Evolutionary conservation across 2,797 vertebrate genomes (phyloP).

Genomic region (Aquila chrysaetos): DNA sequence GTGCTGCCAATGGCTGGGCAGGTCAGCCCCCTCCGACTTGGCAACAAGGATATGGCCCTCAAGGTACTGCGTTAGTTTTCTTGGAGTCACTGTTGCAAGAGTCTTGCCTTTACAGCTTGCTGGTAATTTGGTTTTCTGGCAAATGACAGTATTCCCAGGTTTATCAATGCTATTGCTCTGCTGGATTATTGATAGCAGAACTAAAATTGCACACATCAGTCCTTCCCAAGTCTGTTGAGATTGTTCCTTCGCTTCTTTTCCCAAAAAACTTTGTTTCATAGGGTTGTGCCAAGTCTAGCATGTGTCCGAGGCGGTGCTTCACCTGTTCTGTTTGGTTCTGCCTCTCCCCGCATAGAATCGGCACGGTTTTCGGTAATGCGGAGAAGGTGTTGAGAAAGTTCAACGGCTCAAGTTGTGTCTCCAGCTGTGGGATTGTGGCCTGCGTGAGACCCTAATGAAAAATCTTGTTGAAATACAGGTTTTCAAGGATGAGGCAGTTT

Average conservation of each 20-base stretch:
- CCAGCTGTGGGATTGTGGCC: background rate
- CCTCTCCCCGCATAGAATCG: accelerated
- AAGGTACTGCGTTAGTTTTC: slow-evolving; percentile 80
- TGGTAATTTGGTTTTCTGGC: accelerated
- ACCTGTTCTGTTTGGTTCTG: background rate
- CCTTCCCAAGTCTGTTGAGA: background rate
- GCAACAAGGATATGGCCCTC: slow-evolving; percentile 95
- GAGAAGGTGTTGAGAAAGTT: background rate
- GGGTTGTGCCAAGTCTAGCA: background rate
- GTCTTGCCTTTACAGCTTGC: accelerated
- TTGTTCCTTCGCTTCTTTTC: background rate
- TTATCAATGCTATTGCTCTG: accelerated
- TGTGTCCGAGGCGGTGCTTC: accelerated
- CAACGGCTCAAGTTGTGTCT: background rate
- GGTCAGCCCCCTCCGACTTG: slow-evolving; percentile 93
- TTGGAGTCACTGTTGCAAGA: accelerated
- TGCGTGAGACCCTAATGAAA: accelerated
- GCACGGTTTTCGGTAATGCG: accelerated
- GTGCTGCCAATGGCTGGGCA: slow-evolving; percentile 97
- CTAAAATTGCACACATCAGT: accelerated
- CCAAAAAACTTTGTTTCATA: accelerated
- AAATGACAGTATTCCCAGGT: accelerated
- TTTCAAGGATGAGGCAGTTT: background rate
- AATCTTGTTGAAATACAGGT: accelerated
- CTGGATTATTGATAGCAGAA: background rate